Evolutionary conservation across 1,140 invertebrate genomes (phyloP).

Genomic region (Leptinotarsa undecemlineata): DNA sequence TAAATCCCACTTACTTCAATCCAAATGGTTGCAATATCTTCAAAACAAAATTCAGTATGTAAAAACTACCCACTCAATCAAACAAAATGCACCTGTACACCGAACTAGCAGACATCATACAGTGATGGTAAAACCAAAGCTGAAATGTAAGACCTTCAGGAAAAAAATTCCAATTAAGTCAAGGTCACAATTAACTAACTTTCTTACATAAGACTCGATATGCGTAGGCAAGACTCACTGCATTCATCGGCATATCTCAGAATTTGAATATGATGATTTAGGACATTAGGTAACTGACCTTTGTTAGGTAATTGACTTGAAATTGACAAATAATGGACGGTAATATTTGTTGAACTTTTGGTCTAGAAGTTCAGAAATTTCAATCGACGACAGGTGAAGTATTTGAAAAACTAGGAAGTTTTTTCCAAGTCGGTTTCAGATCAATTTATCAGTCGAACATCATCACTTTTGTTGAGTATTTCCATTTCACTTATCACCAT

Average conservation of each 20-base stretch:
- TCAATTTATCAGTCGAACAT: no score
- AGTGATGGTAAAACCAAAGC: conserved; percentile 13
- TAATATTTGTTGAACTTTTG: no score
- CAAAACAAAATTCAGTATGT: no score
- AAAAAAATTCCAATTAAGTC: conserved; percentile 25
- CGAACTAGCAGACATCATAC: not conserved
- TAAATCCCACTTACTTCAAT: not conserved
- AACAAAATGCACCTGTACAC: conserved; percentile 13
- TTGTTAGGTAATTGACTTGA: not conserved
- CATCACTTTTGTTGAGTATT: no score
- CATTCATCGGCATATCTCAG: not conserved
- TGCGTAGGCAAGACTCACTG: not conserved
- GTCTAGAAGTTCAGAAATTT: no score
- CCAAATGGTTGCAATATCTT: no score
- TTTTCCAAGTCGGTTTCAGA: no score
- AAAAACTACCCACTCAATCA: not conserved
- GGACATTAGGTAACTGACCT: not conserved
- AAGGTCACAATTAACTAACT: conserved; percentile 25
- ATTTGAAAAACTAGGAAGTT: no score
- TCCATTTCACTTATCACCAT: no score
- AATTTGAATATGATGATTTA: conserved; percentile 4
- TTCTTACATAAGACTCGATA: conserved; percentile 23
- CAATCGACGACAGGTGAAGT: no score
- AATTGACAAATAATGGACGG: no score
- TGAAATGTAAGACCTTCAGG: conserved; percentile 7